Base-by-base conservation (phyloP, 2,888 invertebrate species). In the Trachelus troglodyta region DNA sequence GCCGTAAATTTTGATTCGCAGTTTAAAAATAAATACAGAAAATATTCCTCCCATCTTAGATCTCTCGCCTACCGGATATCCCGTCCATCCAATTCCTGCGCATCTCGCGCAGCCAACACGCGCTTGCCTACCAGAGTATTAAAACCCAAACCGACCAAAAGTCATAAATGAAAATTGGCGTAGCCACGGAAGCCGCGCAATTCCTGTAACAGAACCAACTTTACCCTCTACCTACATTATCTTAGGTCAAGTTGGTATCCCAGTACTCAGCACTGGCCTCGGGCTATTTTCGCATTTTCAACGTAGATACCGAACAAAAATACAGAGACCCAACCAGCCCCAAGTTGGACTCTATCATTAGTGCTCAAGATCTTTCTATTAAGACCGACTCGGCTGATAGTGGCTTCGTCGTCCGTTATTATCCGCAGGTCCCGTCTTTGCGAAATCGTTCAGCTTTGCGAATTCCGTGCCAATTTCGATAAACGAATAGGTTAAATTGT, bases 361-460 rank as follows among this genome's bases (percentile, higher is more conserved):
- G 71, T 34, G 35, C 75, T 34, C 71, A 35, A 75, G 75, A 77
- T 75, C 35, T 75, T 77, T 77, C 77, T 75, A 77, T 77, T 71
- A 77, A 75, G 37, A 15, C 40, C 33, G 71, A 31, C 69, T 30
- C 30, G 31, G 34, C 69, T 40, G 71, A 77, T 35, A 12, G 35
- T 56, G 23, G 56, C 56, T 75, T 74, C 69, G n/a, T 40, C 56
- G 75, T 34, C 31, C 71, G 30, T 75, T 75, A 75, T 77, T 75
- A 77, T 75, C 56, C 30, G 37, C 33, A 12, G 31, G 71, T 12
- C 31, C 15, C 31, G 31, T 71, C 31, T 71, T 34, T 31, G 23
- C 71, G 71, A 71, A 34, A 23, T 40, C 40, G 15, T 40, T 56
- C 56, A 9, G 9, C 23, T 56, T 56, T 56, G 71, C 31, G 31